Evolutionary conservation across 2,113 vertebrate species (phyloP).

Genomic region (Eira barbara): DNA sequence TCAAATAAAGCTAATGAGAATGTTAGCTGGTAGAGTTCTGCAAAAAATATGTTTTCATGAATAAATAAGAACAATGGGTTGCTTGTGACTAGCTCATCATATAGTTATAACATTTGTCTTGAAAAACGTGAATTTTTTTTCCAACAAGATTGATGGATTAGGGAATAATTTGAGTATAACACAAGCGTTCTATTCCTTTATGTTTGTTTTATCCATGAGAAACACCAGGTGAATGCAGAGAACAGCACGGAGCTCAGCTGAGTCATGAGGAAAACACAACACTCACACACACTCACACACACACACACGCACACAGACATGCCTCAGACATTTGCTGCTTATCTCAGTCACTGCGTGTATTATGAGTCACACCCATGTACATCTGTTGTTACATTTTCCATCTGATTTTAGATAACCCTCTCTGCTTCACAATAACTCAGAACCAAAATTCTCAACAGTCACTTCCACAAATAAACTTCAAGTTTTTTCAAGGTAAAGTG

Average conservation of each 20-base stretch:
- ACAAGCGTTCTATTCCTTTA: background rate
- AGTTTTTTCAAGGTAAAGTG: background rate
- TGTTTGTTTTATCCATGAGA: background rate
- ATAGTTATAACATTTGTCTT: background rate
- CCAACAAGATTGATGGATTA: background rate
- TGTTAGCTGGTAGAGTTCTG: background rate
- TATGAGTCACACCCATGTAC: background rate
- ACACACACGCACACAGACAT: background rate
- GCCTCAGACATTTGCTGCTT: background rate
- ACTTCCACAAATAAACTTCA: background rate
- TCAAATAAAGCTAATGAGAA: background rate
- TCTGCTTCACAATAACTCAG: background rate
- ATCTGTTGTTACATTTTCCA: background rate
- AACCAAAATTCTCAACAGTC: background rate
- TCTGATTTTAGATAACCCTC: background rate
- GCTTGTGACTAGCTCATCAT: background rate
- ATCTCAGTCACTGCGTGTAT: background rate
- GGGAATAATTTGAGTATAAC: background rate
- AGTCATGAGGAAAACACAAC: background rate
- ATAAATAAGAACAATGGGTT: background rate
- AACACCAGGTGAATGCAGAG: background rate
- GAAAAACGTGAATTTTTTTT: background rate
- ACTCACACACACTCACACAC: too few relatives aligned
- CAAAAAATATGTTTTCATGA: slow-evolving; percentile 3
- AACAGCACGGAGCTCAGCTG: background rate